These are phyloP conservation scores for Heteromormyrus szaboi DNA, from an alignment of 2,797 vertebrate species.

Conservation along the genomic window DNA sequence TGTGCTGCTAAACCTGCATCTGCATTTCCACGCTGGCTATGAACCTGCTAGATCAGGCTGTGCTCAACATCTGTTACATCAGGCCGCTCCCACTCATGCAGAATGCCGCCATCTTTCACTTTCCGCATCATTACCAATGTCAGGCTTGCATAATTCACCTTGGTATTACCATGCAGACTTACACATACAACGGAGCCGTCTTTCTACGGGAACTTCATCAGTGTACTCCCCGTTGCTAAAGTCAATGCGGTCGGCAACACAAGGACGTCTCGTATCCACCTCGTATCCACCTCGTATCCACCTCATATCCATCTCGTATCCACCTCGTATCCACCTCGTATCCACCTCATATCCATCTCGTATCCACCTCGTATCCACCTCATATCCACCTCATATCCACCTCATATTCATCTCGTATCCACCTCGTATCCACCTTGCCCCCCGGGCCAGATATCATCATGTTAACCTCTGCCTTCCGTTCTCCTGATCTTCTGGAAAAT, in stretches of 20 bases:
- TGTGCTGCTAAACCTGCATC: background rate
- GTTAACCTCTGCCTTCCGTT: background rate
- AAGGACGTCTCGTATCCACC: background rate
- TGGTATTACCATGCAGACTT: background rate
- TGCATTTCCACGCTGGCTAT: background rate
- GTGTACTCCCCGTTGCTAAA: background rate
- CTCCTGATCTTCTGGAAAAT: background rate
- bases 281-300: background rate
- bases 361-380: background rate
- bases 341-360: background rate
- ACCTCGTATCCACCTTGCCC: background rate
- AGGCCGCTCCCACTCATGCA: background rate
- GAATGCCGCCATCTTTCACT: background rate
- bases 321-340: no score
- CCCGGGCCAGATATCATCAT: background rate
- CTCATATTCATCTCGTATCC: no score
- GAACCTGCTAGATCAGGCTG: background rate
- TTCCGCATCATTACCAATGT: background rate
- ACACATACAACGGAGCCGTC: background rate
- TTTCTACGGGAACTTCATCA: background rate
- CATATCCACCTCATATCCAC: background rate
- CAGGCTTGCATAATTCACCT: background rate
- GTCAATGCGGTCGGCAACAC: background rate
- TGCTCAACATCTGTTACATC: background rate
- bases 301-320: no score